Evolutionary conservation across 1,140 invertebrate species (phyloP), one percentile per base, ranked within the genome.

Genomic region (Triops cancriformis): DNA sequence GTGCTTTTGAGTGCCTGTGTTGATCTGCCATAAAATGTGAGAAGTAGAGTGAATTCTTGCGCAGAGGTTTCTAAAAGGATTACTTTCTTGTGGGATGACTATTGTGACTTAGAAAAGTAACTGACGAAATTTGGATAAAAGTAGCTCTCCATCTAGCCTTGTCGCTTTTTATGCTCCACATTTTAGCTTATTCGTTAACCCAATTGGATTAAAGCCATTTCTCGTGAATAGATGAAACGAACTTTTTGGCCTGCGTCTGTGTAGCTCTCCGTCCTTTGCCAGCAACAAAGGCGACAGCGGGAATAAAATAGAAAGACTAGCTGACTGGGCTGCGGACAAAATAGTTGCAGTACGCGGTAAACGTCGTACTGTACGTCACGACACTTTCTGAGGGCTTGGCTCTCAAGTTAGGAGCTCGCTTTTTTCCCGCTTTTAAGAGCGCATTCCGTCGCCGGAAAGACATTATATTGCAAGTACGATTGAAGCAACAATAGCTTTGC

Each of bases 181-280:
- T 23, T 64, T 64, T 64, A 5, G 23, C 18, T 64, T 64, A 64
- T 18, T 10, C 23, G 51, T 23, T 64, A 64, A 64, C 14, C 51
- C 51, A 64, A 64, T 64, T 64, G 51, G 51, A 64, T 64, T 64
- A 64, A 64, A 64, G 51, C 51, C 51, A 64, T 64, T 64, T 18
- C 51, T 64, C 18, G 6, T 64, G 18, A 64, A 64, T 64, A 64
- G 51, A 64, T 4, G 51, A 23, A 64, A 64, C 23, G 51, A 64
- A 64, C 51, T 64, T 14, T 64, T 64, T 64, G 9, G 51, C 51
- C 51, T 64, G 51, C 31, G 51, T 64, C 51, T 64, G 0, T 64
- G 51, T n/a, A 14, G 51, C 18, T n/a, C 10, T 64, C 10, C 51
- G n/a, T 64, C 51, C 51, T 64, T 64, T 64, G 51, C 18, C 51